Evolutionary conservation across 2,888 invertebrate genomes (phyloP), one percentile per base, ranked within the genome.

Genomic region (Mesorhabditis spiculigera): DNA sequence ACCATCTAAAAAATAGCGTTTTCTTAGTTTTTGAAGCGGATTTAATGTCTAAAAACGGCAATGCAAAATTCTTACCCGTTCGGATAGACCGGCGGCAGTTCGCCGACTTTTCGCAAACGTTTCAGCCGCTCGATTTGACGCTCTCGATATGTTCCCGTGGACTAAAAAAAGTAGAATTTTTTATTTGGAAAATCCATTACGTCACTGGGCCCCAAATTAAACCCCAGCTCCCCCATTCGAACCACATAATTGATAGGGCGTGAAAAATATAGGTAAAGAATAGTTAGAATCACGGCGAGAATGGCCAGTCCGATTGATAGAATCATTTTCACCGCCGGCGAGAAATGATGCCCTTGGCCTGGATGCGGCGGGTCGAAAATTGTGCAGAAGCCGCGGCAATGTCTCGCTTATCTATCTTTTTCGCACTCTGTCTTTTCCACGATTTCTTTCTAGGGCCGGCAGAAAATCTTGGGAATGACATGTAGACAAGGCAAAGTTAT

Each of bases 31-130:
- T 28, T 28, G 1, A 28, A 28, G 28, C 28, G 1, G 28, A 28
- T 28, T 28, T 28, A n/a, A n/a, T n/a, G n/a, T n/a, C n/a, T n/a
- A 28, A 28, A 28, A 28, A 28, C 28, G 3, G 28, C 28, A 28
- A 28, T 1, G 28, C 58, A 10, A 50, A 13, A 13, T 50, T 50
- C 58, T 50, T 1, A 50, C 0, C 94, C 94, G 83, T 94, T 94
- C 0, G 94, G 94, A 85, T 90, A 94, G 0, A 93, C 92, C 0
- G 93, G 93, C 0, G 93, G 93, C 4, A 92, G 85, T 0, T 89
- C 88, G 0, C 92, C 92, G 5, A 73, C 45, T 67, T 70, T 66
- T 41, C 79, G 67, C 43, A 77, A 64, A n/a, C 73, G 13, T 45
- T 71, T 75, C 58, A 76, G 43, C 45, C 79, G 50, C 63, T 76